Evolutionary conservation across 2,888 invertebrate genomes (phyloP), one percentile per base, ranked within the genome.

Genomic region (Exocentrus adspersus): DNA sequence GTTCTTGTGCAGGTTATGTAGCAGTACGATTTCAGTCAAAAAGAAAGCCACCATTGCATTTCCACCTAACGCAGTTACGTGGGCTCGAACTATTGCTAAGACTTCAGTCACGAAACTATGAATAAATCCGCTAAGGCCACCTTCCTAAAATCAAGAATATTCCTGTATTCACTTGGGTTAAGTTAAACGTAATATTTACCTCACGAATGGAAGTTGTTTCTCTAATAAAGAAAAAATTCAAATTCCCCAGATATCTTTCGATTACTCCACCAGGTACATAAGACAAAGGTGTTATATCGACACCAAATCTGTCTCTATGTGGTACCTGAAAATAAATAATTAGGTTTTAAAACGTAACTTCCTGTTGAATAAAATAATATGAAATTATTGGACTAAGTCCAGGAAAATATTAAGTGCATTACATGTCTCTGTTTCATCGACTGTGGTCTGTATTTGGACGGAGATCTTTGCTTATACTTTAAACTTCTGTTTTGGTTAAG

Each of bases 11-110:
- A 95, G 92, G 82, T 94, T 97, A 81, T 96, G 94, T 64, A 94
- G 89, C 41, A 98, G 85, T 77, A 95, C 91, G 72, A 95, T 91
- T 82, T 98, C 94, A 7, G 92, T 93, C 87, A 97, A 90, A 81
- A 94, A 95, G 84, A 94, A 97, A 0, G 96, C 93, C 0, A 97
- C 93, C 86, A 98, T 90, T 0, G 97, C 96, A 83, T 98, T 97
- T 2, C 98, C 98, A 20, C 97, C 97, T 28, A 98, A 84, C 0
- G 97, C 94, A 0, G 92, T 90, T 21, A 98, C 94, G 84, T 98
- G 96, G 2, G 97, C 95, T 56, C 97, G 87, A 1, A 94, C 94
- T 68, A 98, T 95, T 0, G 96, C 95, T 75, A 97, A 81, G 12
- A 97, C 93, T 87, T 98, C 98, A 52, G 93, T 92, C 5, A 97